Conservation (phyloP, 1,140 invertebrate species). For the Trypoxylus dichotomus region DNA sequence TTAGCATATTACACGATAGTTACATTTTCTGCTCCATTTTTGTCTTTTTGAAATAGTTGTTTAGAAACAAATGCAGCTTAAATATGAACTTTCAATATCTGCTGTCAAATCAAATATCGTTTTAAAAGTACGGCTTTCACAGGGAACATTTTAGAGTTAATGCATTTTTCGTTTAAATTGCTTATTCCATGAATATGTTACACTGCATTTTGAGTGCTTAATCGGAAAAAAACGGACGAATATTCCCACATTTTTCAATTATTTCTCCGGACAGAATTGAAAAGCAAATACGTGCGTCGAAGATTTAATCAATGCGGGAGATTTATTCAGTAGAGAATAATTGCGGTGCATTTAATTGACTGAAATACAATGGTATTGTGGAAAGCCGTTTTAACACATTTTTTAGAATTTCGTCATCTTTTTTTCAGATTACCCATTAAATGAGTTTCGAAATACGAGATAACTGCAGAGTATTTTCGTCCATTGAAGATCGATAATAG, state of each 20-base stretch:
- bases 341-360: no score
- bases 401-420: no score
- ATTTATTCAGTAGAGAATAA: no score
- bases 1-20: no score
- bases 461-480: no score
- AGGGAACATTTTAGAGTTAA: background rate
- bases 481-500: no score
- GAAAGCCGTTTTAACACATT: no score
- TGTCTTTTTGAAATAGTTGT: background rate
- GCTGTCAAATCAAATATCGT: background rate
- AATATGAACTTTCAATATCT: background rate
- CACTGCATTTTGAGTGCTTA: background rate
- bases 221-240: background rate
- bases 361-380: no score
- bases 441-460: no score
- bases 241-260: background rate
- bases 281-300: background rate
- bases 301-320: no score
- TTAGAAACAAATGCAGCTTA: background rate
- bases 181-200: background rate
- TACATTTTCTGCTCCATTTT: background rate
- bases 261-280: background rate
- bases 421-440: no score
- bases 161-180: background rate
- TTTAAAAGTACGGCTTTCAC: background rate